Evolutionary conservation across 2,113 vertebrate species (phyloP).

Genomic region (Chaetodon trifascialis): DNA sequence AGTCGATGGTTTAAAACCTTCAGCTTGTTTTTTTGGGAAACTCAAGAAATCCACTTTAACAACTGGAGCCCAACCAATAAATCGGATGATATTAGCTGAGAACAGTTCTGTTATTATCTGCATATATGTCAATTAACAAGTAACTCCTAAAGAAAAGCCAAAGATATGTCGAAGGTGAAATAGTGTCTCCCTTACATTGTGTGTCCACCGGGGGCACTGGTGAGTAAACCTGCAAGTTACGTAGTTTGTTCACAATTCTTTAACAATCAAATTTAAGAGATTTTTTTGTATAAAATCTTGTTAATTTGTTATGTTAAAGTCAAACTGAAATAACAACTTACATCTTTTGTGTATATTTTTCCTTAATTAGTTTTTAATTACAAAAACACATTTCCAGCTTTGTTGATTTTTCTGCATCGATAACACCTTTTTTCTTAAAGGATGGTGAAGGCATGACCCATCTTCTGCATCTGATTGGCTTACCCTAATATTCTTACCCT

Average conservation of each 20-base stretch:
- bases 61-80: constrained; percentile 23
- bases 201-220: not conserved
- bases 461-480: too few species aligned
- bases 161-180: constrained; percentile 25
- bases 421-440: too few species aligned
- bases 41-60: not conserved
- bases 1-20: constrained; percentile 1
- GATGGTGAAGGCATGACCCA: too few species aligned
- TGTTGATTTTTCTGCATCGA: too few species aligned
- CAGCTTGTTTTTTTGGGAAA: not conserved
- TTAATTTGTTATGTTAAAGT: not conserved
- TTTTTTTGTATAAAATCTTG: not conserved
- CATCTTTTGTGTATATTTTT: not conserved
- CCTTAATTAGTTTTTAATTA: too few species aligned
- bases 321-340: not conserved
- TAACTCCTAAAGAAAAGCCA: not conserved
- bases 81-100: not conserved
- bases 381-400: too few species aligned
- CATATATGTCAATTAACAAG: not conserved
- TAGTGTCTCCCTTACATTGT: not conserved
- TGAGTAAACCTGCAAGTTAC: not conserved
- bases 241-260: not conserved
- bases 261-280: not conserved
- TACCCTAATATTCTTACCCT: too few species aligned
- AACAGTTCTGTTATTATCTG: not conserved